A percentile compares a stretch with the other conserved stretches of the same genome.
Conservation (phyloP, 2,113 vertebrate genomes). For the Calyptommatus sinebrachiatus region DNA sequence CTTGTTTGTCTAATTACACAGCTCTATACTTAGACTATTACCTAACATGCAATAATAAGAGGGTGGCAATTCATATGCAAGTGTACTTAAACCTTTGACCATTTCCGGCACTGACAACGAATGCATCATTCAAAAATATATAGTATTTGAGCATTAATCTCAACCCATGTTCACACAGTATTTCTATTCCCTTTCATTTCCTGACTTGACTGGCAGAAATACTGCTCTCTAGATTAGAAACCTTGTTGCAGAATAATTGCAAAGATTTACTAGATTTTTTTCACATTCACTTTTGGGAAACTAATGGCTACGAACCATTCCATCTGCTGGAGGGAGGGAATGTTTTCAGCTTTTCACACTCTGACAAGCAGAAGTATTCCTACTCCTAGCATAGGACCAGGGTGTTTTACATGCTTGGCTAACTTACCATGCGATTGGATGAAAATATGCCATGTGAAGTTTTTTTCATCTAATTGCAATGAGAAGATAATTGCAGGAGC, state of each 20-base stretch:
- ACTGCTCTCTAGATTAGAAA: not conserved
- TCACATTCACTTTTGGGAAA: too few species aligned
- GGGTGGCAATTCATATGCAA: not conserved
- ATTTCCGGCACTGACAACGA: not conserved
- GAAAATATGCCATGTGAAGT: too few species aligned
- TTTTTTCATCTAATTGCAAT: too few species aligned
- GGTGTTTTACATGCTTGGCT: too few species aligned
- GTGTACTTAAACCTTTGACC: constrained; percentile 5
- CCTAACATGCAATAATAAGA: constrained; percentile 5
- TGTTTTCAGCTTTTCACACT: too few species aligned
- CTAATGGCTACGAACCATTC: too few species aligned
- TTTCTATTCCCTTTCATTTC: not conserved
- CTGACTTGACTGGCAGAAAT: not conserved
- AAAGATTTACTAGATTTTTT: not conserved
- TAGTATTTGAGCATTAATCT: not conserved
- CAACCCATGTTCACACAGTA: not conserved
- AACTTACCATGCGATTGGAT: too few species aligned
- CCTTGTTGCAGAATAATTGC: not conserved
- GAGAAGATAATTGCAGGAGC: too few species aligned
- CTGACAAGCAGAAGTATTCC: too few species aligned
- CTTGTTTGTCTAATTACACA: constrained; percentile 35
- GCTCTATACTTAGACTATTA: not conserved
- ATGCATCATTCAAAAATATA: not conserved
- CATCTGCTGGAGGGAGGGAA: too few species aligned
- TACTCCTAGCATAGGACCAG: too few species aligned